A percentile compares a stretch with the other conserved stretches of the same genome.
phyloP scores from a whole-genome alignment of 2,888 invertebrate genomes.

The Scelioninae gen. 2 region DNA sequence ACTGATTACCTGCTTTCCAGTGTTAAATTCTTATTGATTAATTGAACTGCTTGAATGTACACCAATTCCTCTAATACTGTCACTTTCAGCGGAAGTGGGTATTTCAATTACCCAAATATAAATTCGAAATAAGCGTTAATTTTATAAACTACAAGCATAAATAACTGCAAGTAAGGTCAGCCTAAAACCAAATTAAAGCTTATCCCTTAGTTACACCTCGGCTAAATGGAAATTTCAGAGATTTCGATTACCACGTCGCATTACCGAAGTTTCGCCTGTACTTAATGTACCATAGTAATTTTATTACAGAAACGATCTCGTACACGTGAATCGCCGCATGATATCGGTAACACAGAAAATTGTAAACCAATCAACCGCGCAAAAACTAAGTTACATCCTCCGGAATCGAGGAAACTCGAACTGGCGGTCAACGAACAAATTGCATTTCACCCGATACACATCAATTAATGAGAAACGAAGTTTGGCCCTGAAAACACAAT shows the following conservation, averaged over 20 bases:
- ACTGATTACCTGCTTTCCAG: no score
- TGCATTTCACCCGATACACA: constrained; percentile 14
- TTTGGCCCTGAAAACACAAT: not conserved
- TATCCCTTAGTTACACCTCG: constrained; percentile 10
- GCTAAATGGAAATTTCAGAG: constrained; percentile 26
- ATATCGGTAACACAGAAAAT: constrained; percentile 9
- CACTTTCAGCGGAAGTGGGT: not conserved
- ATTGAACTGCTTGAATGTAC: no score
- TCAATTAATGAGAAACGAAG: not conserved
- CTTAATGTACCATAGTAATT: constrained; percentile 8
- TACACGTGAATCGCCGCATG: constrained; percentile 12
- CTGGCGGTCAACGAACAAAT: not conserved
- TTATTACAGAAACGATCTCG: constrained; percentile 8
- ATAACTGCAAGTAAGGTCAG: constrained; percentile 16
- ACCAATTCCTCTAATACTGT: not conserved
- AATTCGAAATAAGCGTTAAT: not conserved
- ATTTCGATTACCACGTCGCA: constrained; percentile 16
- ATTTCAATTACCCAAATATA: not conserved
- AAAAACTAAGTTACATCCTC: constrained; percentile 7
- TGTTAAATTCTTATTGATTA: not conserved
- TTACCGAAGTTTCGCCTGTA: constrained; percentile 15
- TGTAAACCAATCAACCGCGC: constrained; percentile 3
- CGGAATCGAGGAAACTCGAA: not conserved
- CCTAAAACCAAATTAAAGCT: constrained; percentile 10
- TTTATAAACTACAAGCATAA: constrained; percentile 1